Conservation (phyloP, 2,113 vertebrate genomes). For the Tamias sibiricus region DNA sequence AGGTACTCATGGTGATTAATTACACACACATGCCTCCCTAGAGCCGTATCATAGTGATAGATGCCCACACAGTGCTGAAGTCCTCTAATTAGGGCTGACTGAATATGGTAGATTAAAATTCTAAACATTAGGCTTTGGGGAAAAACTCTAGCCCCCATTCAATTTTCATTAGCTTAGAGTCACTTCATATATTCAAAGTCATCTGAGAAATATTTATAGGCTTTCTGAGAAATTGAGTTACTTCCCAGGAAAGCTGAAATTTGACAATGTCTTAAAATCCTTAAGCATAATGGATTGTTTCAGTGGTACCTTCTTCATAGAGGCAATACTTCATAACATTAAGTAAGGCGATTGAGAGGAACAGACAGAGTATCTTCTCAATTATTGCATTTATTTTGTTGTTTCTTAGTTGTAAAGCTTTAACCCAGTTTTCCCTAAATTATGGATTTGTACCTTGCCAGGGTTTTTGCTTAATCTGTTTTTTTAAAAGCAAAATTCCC, state of each 20-base stretch:
- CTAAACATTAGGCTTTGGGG: slow-evolving; percentile 76
- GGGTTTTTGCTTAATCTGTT: background rate
- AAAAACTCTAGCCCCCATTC: slow-evolving; percentile 65
- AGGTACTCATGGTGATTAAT: slow-evolving; percentile 73
- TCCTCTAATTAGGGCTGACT: slow-evolving; percentile 75
- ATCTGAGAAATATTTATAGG: slow-evolving; percentile 64
- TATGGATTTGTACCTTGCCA: background rate
- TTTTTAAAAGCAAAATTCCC: background rate
- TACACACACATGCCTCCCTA: slow-evolving; percentile 65
- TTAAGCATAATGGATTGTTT: background rate
- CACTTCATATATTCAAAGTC: slow-evolving; percentile 67
- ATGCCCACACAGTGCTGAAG: slow-evolving; percentile 60
- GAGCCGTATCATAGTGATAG: slow-evolving; percentile 68
- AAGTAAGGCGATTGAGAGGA: slow-evolving; percentile 32
- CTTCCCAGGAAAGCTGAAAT: slow-evolving; percentile 40
- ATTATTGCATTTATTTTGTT: background rate
- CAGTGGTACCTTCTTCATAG: background rate
- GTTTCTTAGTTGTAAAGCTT: slow-evolving; percentile 22
- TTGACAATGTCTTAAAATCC: slow-evolving; percentile 33
- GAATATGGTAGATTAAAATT: slow-evolving; percentile 80
- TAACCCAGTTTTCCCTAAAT: background rate
- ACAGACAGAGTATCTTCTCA: background rate
- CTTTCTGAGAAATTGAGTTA: slow-evolving; percentile 41
- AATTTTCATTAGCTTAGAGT: slow-evolving; percentile 75
- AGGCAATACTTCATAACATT: background rate